These are phyloP conservation scores for Didymodactylos carnosus DNA, from an alignment of 2,888 invertebrate genomes.

Conservation along the genomic window DNA sequence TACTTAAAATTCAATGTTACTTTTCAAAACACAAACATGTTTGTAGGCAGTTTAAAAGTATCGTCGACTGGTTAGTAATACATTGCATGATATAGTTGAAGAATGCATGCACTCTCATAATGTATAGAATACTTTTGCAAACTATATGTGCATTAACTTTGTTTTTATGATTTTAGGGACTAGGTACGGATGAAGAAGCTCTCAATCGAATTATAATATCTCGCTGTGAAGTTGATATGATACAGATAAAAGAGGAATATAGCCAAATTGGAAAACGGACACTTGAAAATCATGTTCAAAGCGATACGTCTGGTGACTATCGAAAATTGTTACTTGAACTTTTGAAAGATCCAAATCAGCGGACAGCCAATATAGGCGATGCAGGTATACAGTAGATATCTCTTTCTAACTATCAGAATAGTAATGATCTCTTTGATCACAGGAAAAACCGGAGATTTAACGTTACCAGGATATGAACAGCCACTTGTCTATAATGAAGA, in stretches of 20 bases:
- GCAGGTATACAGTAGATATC: not conserved
- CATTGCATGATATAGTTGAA: no score
- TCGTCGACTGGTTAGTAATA: no score
- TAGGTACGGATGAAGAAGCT: slow-evolving; percentile 30
- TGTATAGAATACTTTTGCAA: no score
- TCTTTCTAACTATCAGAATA: not conserved
- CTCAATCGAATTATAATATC: slow-evolving; percentile 27
- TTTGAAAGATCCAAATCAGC: slow-evolving; percentile 21
- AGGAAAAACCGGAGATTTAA: not conserved
- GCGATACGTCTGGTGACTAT: slow-evolving; percentile 32
- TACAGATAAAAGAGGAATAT: slow-evolving; percentile 33
- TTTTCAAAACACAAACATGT: no score
- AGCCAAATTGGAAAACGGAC: slow-evolving; percentile 23
- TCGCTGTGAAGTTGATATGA: slow-evolving; percentile 32
- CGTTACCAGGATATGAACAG: not conserved
- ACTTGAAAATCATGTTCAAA: slow-evolving; percentile 19
- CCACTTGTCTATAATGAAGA: not conserved
- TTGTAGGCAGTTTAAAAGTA: no score
- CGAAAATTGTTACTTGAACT: slow-evolving; percentile 24
- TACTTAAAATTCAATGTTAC: no score
- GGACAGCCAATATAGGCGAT: not conserved
- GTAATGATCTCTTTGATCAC: no score
- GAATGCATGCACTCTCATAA: no score
- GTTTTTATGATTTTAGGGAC: slow-evolving; percentile 26
- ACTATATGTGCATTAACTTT: no score